These are phyloP conservation scores for Drosophila histrio DNA, from an alignment of 2,888 invertebrate species.

Conservation along the genomic window DNA sequence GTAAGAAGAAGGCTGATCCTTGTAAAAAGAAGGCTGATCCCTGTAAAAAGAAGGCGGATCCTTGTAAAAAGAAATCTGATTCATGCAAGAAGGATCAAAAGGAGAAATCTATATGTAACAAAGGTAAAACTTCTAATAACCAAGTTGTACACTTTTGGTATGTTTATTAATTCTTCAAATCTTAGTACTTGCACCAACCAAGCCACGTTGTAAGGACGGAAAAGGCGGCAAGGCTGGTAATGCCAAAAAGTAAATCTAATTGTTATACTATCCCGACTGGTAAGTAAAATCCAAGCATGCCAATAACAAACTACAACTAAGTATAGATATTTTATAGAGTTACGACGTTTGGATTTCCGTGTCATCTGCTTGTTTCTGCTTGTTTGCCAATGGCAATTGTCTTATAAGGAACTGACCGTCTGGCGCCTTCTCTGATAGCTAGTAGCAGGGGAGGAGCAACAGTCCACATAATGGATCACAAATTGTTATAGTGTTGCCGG, in stretches of 20 bases:
- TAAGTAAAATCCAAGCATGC: background rate
- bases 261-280: background rate
- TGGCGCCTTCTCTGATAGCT: slow-evolving; percentile 25
- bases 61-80: background rate
- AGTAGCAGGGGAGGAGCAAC: background rate
- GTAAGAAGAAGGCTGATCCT: slow-evolving; percentile 1
- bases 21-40: background rate
- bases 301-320: no score
- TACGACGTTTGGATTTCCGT: background rate
- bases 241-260: background rate
- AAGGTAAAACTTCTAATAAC: background rate
- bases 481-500: slow-evolving; percentile 30
- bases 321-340: no score
- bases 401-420: slow-evolving; percentile 7
- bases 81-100: background rate
- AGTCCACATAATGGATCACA: slow-evolving; percentile 28
- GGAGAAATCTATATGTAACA: background rate
- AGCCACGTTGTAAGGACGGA: slow-evolving; percentile 25
- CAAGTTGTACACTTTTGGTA: no score
- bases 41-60: slow-evolving; percentile 1
- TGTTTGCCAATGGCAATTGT: background rate
- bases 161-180: background rate
- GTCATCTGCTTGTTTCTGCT: background rate
- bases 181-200: background rate
- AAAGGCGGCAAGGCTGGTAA: slow-evolving; percentile 6